Percentiles rank a stretch among this genome's conserved stretches.
Conservation (phyloP, 2,113 vertebrate species). For the Bolborhynchus lineola region DNA sequence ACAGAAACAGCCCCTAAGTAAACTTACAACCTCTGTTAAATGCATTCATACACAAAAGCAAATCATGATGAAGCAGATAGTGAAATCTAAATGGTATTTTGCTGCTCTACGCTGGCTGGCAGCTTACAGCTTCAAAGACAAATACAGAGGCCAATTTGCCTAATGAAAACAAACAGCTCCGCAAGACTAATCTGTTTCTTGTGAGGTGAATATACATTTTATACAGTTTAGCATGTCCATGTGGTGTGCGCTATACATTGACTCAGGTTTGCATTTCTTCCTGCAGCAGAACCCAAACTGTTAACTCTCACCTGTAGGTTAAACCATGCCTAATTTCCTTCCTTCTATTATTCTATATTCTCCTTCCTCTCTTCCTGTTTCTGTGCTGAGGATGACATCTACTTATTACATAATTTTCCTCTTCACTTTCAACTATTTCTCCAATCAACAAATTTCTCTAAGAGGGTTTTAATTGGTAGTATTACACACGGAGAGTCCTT, state of each 20-base stretch:
- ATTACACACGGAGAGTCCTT: not conserved
- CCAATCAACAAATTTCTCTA: not conserved
- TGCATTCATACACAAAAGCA: not conserved
- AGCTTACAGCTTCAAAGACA: not conserved
- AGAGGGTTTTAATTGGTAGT: not conserved
- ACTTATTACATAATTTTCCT: not conserved
- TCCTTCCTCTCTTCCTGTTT: slow-evolving; percentile 43
- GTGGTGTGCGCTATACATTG: not conserved
- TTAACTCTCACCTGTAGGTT: slow-evolving; percentile 1
- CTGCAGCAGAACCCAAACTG: not conserved
- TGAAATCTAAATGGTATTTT: not conserved
- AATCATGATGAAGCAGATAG: not conserved
- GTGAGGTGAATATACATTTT: not conserved
- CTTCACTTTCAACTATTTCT: not conserved
- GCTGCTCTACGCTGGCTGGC: not conserved
- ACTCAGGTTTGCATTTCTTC: not conserved
- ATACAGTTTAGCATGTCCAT: not conserved
- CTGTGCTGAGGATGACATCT: slow-evolving; percentile 4
- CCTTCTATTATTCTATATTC: slow-evolving; percentile 29
- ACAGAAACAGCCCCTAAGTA: not conserved
- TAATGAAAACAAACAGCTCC: not conserved
- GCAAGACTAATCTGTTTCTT: not conserved
- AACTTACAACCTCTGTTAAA: not conserved
- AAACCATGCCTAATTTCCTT: slow-evolving; percentile 32
- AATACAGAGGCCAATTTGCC: not conserved